Conservation (phyloP, 2,797 vertebrate genomes). For the Sternotherus odoratus region DNA sequence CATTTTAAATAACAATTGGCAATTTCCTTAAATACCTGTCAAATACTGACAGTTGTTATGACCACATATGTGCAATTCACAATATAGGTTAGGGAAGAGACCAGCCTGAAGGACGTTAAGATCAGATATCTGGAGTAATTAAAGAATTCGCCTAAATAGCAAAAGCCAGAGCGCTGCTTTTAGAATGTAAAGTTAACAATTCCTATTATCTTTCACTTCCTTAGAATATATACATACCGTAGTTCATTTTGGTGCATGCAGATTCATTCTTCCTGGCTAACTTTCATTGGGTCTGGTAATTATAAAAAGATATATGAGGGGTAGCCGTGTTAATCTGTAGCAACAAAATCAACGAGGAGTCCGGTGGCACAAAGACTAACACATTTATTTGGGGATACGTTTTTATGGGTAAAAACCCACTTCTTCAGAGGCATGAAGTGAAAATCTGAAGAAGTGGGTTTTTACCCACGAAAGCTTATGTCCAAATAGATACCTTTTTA, state of each 20-base stretch:
- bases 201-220: background rate
- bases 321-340: too few species aligned
- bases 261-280: slow-evolving; percentile 23
- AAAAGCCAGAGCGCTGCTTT: slow-evolving; percentile 37
- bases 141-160: background rate
- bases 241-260: slow-evolving; percentile 14
- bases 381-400: too few species aligned
- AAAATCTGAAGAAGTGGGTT: too few species aligned
- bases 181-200: background rate
- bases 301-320: background rate
- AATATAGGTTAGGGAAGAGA: background rate
- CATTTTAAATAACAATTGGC: background rate
- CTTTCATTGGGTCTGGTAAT: slow-evolving; percentile 27
- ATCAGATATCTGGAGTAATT: background rate
- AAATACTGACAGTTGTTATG: background rate
- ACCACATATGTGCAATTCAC: background rate
- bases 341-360: too few species aligned
- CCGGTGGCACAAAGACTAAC: too few species aligned
- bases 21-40: background rate
- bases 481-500: too few species aligned
- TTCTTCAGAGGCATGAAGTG: too few species aligned
- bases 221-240: slow-evolving; percentile 9
- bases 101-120: background rate
- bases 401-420: too few species aligned
- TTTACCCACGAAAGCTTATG: too few species aligned